Evolutionary conservation across 1,140 invertebrate species (phyloP).

Genomic region (Cydia pomonella): DNA sequence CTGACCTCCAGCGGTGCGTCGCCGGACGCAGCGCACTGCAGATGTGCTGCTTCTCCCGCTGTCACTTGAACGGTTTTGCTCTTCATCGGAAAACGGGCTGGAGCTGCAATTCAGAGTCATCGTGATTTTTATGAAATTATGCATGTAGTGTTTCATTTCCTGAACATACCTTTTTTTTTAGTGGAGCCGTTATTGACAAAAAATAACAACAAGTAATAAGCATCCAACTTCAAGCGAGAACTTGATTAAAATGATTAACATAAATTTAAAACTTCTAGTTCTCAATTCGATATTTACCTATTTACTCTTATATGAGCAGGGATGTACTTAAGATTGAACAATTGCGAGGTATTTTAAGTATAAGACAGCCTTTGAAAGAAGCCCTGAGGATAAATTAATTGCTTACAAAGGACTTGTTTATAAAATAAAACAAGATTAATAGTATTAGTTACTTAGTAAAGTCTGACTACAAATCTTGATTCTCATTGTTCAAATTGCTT

Average conservation of each 20-base stretch:
- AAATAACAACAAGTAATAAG: too few relatives aligned
- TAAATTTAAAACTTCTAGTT: background rate
- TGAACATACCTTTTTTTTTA: too few relatives aligned
- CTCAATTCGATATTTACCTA: background rate
- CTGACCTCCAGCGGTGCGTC: conserved; percentile 93
- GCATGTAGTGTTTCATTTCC: too few relatives aligned
- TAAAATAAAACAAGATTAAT: background rate
- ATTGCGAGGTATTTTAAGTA: background rate
- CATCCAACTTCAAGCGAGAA: too few relatives aligned
- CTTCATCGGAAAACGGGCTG: conserved; percentile 91
- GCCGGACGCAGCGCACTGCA: conserved; percentile 93
- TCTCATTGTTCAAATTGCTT: conserved; percentile 5
- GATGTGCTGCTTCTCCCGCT: conserved; percentile 87
- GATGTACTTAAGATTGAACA: background rate
- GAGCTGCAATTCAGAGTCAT: conserved; percentile 81
- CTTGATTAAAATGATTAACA: too few relatives aligned
- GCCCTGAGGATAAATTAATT: background rate
- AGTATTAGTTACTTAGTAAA: background rate
- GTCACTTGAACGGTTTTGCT: conserved; percentile 87
- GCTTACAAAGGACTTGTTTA: background rate
- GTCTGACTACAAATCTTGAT: conserved; percentile 1
- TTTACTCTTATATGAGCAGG: background rate
- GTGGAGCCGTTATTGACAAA: too few relatives aligned
- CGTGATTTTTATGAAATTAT: too few relatives aligned
- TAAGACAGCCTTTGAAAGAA: background rate